Evolutionary conservation across 2,797 vertebrate species (phyloP), one percentile per base, ranked within the genome.

Genomic region (Nothura maculosa): DNA sequence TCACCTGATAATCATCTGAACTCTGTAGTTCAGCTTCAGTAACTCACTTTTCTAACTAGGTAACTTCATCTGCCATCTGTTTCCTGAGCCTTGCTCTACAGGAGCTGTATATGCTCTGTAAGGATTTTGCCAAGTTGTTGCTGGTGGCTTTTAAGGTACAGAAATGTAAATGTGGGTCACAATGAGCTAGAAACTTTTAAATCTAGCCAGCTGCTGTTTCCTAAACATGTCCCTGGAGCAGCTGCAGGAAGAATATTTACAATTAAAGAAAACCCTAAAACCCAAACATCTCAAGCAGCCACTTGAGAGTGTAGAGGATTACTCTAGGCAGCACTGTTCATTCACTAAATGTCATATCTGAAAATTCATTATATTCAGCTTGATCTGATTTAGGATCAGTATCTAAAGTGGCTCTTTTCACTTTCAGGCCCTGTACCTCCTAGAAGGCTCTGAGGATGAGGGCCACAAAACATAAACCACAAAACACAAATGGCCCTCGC

Each of bases 1-100:
- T 92, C 84, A 92, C 91, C 84, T 54, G 93, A 96, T 95, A 96
- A 96, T 94, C 50, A 96, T 96, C 93, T 94, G 81, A 95, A 76
- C 80, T 77, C 74, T 21, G 7, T 58, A 84, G 67, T 76, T 92
- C 77, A 84, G 75, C 85, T 87, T 81, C 93, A 92, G 70, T 89
- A 94, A 91, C 73, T 88, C 90, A 57, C 47, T 91, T 91, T 85
- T 87, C 89, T 73, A 78, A 62, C 82, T 86, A 70, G 52, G 94
- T 93, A 96, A 96, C 90, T 95, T 96, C 91, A 96, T 91, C 87
- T 77, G 64, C 79, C 83, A 32, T 87, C 92, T 81, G 55, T 92
- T 94, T 94, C 85, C 89, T 67, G 68, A 75, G 79, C 61, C 30
- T 73, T 93, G 81, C 86, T 70, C 85, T 64, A 93, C 94, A 95